Evolutionary conservation across 2,888 invertebrate genomes (phyloP), one percentile per base, ranked within the genome.

Genomic region (Philopedon plagiatum): DNA sequence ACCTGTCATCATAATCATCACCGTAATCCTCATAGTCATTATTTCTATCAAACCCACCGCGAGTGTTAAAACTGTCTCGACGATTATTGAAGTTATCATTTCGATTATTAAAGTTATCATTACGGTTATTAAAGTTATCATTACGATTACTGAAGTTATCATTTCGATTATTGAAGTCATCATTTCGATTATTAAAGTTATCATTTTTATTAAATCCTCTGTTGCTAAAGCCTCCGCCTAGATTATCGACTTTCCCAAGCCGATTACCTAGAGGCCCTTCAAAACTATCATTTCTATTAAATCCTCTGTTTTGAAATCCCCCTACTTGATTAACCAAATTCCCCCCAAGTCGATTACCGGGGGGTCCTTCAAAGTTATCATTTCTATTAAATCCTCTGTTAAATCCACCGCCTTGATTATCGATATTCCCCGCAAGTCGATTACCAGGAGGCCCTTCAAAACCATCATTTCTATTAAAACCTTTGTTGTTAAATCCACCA

Each of bases 291-390:
- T 58, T 60, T 26, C 46, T 29, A 18, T 37, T 62, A 21, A 63
- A 63, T 1, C 51, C 39, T 23, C 44, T 41, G 34, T 68, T 51
- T n/a, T 18, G n/a, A 34, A 64, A 71, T n/a, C 18, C 41, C 5
- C 34, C 44, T 9, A 15, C 15, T 7, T 18, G 26, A 18, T 29
- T 54, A 29, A 29, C 51, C 9, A 13, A 34, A 29, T 46, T 44
- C n/a, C 19, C 18, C 7, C 37, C 37, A 1, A 9, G n/a, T 26
- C 57, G 23, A 11, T 29, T 56, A 19, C 26, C 37, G 51, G 9
- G 15, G 1, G 54, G 37, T 9, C 23, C 64, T 13, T n/a, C n/a
- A n/a, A n/a, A n/a, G n/a, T n/a, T n/a, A n/a, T n/a, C n/a, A n/a
- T n/a, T n/a, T n/a, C n/a, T n/a, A n/a, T n/a, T n/a, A n/a, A n/a